Evolutionary conservation across 2,113 vertebrate species (phyloP).

Genomic region (Heliornis fulica): DNA sequence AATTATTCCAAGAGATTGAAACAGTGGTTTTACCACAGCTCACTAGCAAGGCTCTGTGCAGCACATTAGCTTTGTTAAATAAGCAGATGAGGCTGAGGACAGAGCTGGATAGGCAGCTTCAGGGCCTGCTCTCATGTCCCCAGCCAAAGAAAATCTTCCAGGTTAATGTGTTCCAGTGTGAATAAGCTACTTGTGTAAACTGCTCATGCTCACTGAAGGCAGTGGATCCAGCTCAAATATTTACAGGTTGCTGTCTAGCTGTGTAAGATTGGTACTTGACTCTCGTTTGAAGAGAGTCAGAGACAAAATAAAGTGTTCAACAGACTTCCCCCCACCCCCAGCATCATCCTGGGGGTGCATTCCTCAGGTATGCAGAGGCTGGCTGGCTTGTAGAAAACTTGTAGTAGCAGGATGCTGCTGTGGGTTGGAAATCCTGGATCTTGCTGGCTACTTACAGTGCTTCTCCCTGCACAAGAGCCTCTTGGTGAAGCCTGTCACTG

Average conservation of each 20-base stretch:
- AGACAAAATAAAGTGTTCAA: background rate
- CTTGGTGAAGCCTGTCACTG: background rate
- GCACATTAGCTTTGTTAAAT: conserved; percentile 22
- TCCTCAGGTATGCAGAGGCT: background rate
- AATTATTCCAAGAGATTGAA: too few species aligned
- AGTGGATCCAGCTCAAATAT: background rate
- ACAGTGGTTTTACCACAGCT: conserved; percentile 3
- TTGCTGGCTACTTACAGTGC: background rate
- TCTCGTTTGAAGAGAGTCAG: background rate
- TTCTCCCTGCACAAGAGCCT: background rate
- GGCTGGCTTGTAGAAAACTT: background rate
- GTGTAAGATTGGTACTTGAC: background rate
- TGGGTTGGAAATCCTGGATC: background rate
- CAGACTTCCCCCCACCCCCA: background rate
- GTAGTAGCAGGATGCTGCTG: background rate
- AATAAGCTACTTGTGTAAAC: background rate
- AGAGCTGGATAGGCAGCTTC: background rate
- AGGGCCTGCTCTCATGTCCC: background rate
- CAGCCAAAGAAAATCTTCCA: background rate
- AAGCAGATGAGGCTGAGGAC: background rate
- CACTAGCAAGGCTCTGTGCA: conserved; percentile 27
- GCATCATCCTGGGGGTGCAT: background rate
- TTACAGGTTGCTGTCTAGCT: background rate
- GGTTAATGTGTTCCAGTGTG: background rate
- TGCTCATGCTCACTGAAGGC: background rate